Evolutionary conservation across 2,113 vertebrate species (phyloP), one percentile per base, ranked within the genome.

Genomic region (Eublepharis macularius): DNA sequence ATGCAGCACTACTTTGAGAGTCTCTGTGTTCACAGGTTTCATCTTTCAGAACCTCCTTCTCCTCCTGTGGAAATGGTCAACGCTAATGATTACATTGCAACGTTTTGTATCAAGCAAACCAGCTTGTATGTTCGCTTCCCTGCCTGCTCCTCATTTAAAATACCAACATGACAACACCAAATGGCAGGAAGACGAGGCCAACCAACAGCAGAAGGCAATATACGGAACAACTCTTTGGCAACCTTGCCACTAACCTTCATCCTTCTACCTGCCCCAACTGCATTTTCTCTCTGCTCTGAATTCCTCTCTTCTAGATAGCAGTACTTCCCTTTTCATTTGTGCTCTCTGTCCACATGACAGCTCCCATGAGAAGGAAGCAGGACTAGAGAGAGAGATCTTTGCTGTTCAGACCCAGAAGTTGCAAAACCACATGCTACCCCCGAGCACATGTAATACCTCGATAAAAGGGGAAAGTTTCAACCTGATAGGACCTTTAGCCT

Each of bases 241-340:
- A 24, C 47, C 45, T 79, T 43, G 66, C 43, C 74, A 26, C 51
- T 60, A 4, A 90, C 89, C 88, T 47, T 86, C 84, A 82, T 49
- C 54, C 81, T 74, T 81, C n/a, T 76, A 12, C 51, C 11, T 54
- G 14, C 51, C 49, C 9, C 49, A 6, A 12, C 70, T 43, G 86
- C 54, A 14, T 4, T 24, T 19, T 19, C 39, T 75, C 80, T 19
- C 80, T 88, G 84, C 36, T 47, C 77, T 11, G 74, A 85, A 87
- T 81, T 45, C 77, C n/a, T 21, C n/a, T 68, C 82, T 85, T 89
- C 89, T 89, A 90, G 45, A 82, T 86, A 81, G 81, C 1, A 74
- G 60, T 47, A 76, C 68, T 84, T 92, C 83, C 17, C 89, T 84
- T 91, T 72, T 75, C 73, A 84, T 89, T 73, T 76, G 80, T 90